Conservation (phyloP, 2,113 vertebrate species). For the Nymphicus hollandicus region DNA sequence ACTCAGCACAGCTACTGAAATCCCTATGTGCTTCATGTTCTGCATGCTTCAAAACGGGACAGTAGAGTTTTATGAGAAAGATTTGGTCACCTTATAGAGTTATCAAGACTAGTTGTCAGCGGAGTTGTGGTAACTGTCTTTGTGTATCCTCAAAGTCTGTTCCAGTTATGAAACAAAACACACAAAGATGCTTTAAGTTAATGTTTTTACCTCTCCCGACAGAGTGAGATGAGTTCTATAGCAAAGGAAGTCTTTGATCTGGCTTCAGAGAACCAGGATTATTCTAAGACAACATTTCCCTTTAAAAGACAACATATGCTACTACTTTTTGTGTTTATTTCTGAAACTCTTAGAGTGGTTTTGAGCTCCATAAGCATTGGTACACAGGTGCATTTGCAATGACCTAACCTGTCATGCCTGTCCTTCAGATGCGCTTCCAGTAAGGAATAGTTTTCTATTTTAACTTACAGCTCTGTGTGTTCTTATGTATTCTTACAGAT, state of each 20-base stretch:
- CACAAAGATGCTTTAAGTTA: slow-evolving; percentile 5
- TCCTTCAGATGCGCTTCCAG: neutral
- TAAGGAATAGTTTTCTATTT: neutral
- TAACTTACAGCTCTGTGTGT: neutral
- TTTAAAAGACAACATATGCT: neutral
- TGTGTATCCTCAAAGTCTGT: neutral
- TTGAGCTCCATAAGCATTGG: neutral
- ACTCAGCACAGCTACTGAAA: neutral
- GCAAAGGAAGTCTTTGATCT: neutral
- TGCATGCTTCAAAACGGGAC: neutral
- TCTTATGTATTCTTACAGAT: neutral
- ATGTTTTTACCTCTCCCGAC: slow-evolving; percentile 3
- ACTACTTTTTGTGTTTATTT: neutral
- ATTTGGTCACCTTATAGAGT: neutral
- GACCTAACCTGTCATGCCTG: neutral
- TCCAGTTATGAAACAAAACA: slow-evolving; percentile 3
- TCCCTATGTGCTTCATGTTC: neutral
- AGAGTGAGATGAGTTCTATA: slow-evolving; percentile 8
- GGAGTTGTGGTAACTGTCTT: neutral
- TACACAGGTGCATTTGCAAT: neutral
- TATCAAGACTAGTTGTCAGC: neutral
- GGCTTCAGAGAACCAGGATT: neutral
- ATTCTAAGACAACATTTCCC: neutral
- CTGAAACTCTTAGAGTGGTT: neutral
- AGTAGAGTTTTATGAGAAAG: neutral